Evolutionary conservation across 2,113 vertebrate genomes (phyloP).

Genomic region (Odocoileus virginianus): DNA sequence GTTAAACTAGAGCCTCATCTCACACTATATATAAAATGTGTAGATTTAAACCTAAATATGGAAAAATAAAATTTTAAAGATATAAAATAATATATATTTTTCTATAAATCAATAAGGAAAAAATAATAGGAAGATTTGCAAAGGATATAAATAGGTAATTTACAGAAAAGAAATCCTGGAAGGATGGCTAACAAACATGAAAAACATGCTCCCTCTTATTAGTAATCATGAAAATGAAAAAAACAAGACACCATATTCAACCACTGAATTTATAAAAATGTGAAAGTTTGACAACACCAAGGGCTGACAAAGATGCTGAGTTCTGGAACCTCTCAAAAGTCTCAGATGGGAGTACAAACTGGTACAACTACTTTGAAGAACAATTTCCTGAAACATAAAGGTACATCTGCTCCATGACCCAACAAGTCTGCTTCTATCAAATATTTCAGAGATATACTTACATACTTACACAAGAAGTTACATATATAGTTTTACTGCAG

Average conservation of each 20-base stretch:
- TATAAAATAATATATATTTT: not conserved
- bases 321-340: not conserved
- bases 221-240: not conserved
- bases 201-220: not conserved
- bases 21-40: not conserved
- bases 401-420: not conserved
- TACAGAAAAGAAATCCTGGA: not conserved
- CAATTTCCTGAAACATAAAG: not conserved
- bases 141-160: not conserved
- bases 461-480: not conserved
- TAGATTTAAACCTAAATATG: not conserved
- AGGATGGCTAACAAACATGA: not conserved
- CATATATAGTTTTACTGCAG: not conserved
- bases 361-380: not conserved
- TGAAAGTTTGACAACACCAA: not conserved
- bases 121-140: not conserved
- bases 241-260: not conserved
- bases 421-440: not conserved
- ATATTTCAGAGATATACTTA: not conserved
- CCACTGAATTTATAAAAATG: not conserved
- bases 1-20: not conserved
- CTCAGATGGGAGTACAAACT: not conserved
- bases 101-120: not conserved
- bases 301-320: not conserved
- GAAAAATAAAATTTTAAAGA: slow-evolving; percentile 6